A percentile compares a stretch with the other conserved stretches of the same genome.
These are phyloP conservation scores for Phoeniculus purpureus DNA, from an alignment of 2,797 vertebrate genomes.

Conservation along the genomic window DNA sequence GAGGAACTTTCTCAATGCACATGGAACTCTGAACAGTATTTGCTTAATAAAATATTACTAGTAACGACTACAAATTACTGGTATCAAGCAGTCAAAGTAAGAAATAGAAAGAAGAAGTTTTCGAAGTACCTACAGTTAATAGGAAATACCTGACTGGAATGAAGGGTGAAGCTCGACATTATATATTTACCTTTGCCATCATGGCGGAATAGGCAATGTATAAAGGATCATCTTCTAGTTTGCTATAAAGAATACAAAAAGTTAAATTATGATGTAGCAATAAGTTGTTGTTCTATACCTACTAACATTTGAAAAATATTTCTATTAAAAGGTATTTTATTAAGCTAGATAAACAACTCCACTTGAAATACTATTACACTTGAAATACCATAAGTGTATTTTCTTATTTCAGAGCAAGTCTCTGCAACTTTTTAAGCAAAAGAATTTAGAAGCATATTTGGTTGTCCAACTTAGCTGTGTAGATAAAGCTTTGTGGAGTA, in stretches of 20 bases:
- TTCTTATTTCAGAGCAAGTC: not conserved
- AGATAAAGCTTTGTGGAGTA: not conserved
- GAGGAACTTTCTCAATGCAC: not conserved
- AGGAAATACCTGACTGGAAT: not conserved
- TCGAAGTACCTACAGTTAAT: not conserved
- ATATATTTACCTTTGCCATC: conserved; percentile 94
- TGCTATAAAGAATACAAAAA: conserved; percentile 77
- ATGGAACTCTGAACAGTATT: not conserved
- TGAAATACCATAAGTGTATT: not conserved
- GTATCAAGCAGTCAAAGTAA: not conserved
- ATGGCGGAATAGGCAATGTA: conserved; percentile 97
- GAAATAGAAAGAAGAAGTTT: not conserved
- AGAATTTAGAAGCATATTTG: not conserved
- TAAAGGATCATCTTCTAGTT: conserved; percentile 92
- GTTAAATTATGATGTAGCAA: not conserved
- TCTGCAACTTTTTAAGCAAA: not conserved
- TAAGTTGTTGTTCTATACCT: not conserved
- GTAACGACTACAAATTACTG: not conserved
- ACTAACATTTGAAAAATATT: not conserved
- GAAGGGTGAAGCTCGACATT: not conserved
- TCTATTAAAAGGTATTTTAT: not conserved
- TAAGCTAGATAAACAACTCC: not conserved
- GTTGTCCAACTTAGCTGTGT: not conserved
- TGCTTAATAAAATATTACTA: not conserved
- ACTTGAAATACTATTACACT: not conserved